Conservation (phyloP, 2,888 invertebrate species). For the Leucania comma region DNA sequence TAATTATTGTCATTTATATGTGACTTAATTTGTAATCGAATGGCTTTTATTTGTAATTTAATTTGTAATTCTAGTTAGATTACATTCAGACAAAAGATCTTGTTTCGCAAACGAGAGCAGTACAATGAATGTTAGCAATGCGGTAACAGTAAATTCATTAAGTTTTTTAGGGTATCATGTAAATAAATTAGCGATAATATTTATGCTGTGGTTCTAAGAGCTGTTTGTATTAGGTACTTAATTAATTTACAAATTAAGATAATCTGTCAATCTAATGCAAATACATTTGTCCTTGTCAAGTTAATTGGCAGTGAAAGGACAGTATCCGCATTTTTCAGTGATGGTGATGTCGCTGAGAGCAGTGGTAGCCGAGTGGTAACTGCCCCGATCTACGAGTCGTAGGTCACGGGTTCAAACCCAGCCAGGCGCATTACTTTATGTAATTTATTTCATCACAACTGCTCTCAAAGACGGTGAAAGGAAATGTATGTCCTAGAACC, state of each 20-base stretch:
- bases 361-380: too few species aligned
- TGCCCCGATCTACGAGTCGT: too few species aligned
- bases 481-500: too few species aligned
- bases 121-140: not conserved
- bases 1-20: too few species aligned
- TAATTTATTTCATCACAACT: too few species aligned
- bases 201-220: not conserved
- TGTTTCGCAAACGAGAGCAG: not conserved
- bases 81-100: not conserved
- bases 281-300: constrained; percentile 11
- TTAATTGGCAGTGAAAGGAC: constrained; percentile 30
- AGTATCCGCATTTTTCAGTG: constrained; percentile 35
- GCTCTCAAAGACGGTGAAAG: too few species aligned
- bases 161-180: not conserved
- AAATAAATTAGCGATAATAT: not conserved
- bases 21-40: too few species aligned
- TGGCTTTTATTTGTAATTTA: too few species aligned
- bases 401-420: too few species aligned
- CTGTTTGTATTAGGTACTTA: not conserved
- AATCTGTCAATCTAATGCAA: constrained; percentile 7
- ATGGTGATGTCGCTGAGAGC: constrained; percentile 25
- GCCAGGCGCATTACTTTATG: too few species aligned
- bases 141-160: not conserved
- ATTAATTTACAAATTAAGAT: not conserved
- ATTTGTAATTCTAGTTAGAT: too few species aligned